Base-by-base conservation (phyloP, 1,140 invertebrate genomes). In the Camponotus vicinus region DNA sequence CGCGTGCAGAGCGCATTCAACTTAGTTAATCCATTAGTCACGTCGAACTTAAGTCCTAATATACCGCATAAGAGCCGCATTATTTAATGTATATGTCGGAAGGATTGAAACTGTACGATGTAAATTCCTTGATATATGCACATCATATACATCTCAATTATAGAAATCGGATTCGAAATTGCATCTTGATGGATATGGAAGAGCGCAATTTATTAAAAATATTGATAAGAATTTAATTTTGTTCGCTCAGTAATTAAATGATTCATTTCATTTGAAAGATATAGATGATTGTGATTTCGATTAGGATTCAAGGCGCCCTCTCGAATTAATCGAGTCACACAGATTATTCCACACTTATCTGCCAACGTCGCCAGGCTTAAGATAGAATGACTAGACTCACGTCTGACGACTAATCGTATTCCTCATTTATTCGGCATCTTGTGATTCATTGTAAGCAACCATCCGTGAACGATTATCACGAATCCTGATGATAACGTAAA, bases 11-110 rank as follows among this genome's bases (percentile, higher is more conserved):
- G 32, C 27, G 55, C 42, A 80, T 70, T 75, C 40, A 61, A 83
- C 79, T 83, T 73, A 13, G 69, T 83, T 83, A 83, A 83, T 83
- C 40, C 40, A 75, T 83, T 75, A 83, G 55, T 75, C 55, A 52
- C 18, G 40, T 13, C 69, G 40, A 83, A 75, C 40, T 75, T 13
- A 15, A 61, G 69, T 2, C 7, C 55, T 61, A 40, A 40, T 78
- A 66, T 66, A 78, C 32, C 42, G 55, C 37, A 11, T 49, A 78
- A 61, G 57, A 76, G 57, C 42, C 57, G 61, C 40, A 63, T 45
- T 63, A 63, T 75, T 75, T 15, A 42, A 37, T 15, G 34, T 15
- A 69, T 15, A 37, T 27, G 57, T 34, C 11, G 45, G 21, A 27
- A 79, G 63, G 34, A 27, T 42, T 6, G 45, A 11, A 61, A 70